Evolutionary conservation across 1,140 invertebrate species (phyloP).

Genomic region (Triops longicaudatus): DNA sequence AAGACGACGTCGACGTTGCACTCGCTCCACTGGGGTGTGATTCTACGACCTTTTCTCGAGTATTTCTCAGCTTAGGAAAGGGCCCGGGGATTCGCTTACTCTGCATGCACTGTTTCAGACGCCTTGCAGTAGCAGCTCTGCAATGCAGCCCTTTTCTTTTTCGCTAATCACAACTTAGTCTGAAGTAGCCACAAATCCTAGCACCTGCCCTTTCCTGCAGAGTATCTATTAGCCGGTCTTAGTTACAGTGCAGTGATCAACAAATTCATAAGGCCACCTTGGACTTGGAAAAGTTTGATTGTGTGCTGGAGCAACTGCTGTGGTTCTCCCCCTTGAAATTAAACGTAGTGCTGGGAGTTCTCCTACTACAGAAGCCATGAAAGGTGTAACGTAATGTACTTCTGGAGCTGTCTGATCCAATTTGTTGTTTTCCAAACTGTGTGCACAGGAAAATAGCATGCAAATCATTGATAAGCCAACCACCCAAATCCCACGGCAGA

Average conservation of each 20-base stretch:
- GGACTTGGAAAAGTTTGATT: neutral
- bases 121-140: constrained; percentile 5
- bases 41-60: neutral
- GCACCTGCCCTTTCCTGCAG: neutral
- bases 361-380: neutral
- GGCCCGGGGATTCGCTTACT: constrained; percentile 9
- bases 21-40: neutral
- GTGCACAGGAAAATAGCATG: neutral
- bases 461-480: neutral
- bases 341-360: neutral
- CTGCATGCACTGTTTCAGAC: neutral
- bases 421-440: neutral
- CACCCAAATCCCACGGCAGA: neutral
- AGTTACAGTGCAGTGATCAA: neutral
- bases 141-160: constrained; percentile 8
- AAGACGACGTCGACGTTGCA: neutral
- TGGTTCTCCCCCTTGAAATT: neutral
- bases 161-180: neutral
- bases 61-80: neutral
- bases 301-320: neutral
- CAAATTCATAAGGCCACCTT: neutral
- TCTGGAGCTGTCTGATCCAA: neutral
- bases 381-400: neutral
- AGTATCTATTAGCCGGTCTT: neutral
- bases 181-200: neutral